Evolutionary conservation across 2,113 vertebrate species (phyloP), one percentile per base, ranked within the genome.

Genomic region (Hylia prasina): DNA sequence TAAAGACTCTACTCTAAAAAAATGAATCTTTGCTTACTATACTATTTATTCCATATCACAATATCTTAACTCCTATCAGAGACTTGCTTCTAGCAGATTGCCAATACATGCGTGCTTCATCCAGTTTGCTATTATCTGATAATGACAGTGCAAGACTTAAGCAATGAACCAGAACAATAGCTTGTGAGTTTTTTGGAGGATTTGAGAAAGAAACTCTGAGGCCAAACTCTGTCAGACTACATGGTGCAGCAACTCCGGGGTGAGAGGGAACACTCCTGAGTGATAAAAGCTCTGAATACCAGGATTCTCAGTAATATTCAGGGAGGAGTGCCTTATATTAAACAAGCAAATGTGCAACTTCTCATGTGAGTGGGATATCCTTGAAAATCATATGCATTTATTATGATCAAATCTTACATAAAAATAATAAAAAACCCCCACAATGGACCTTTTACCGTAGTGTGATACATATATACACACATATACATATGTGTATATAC

Each of bases 351-450:
- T 57, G 4, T 70, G 22, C n/a, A 70, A 24, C 57, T 93, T 40
- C 37, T 86, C 3, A 1, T 84, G 23, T 70, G 70, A 44, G n/a
- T 95, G 64, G 39, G 75, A 87, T 87, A 66, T 87, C 35, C 21
- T 69, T 80, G 40, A 85, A 87, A 84, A 76, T 33, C 7, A 12
- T 82, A 57, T 73, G 21, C 42, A 93, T 93, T 92, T 92, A 58
- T 83, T 87, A 61, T 79, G 11, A 45, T 80, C 33, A 64, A 83
- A 17, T 76, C 71, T 68, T 91, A 72, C 31, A 15, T 50, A 50
- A 37, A 56, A 28, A 68, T 19, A 19, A 65, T 51, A 53, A 53
- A 79, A 73, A 77, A 11, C 10, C 2, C 2, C 2, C n/a, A 57
- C n/a, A 82, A 68, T 72, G 53, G 31, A 50, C 37, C 13, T 91